Percentiles rank a stretch among this genome's conserved stretches.
Conservation (phyloP, 1,140 invertebrate species). For the Xylocopa sonorina region DNA sequence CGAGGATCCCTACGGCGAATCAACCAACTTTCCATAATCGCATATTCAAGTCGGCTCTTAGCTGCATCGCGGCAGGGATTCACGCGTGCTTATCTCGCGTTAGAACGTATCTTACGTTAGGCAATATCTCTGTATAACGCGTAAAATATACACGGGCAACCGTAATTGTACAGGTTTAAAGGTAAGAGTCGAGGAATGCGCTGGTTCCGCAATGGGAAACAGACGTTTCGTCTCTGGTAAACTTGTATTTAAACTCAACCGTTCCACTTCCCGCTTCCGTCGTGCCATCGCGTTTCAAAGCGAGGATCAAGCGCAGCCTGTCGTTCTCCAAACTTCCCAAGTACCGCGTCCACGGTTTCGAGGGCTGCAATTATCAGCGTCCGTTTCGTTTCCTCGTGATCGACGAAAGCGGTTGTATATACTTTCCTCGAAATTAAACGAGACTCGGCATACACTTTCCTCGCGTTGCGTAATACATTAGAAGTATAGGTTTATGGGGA, state of each 20-base stretch:
- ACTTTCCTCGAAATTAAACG: neutral
- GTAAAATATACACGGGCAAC: neutral
- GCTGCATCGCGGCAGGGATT: slow-evolving; percentile 24
- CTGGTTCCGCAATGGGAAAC: neutral
- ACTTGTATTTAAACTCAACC: neutral
- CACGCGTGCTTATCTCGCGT: slow-evolving; percentile 30
- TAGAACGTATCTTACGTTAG: neutral
- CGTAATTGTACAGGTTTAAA: slow-evolving; percentile 4
- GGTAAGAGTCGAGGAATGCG: neutral
- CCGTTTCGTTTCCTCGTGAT: neutral
- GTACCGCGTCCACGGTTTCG: neutral
- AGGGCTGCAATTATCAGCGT: neutral
- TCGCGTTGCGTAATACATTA: slow-evolving; percentile 14
- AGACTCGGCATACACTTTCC: slow-evolving; percentile 7
- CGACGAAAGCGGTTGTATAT: neutral
- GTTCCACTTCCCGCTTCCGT: neutral
- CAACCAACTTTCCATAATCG: slow-evolving; percentile 43
- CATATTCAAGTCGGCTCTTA: slow-evolving; percentile 4
- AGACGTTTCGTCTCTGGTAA: neutral
- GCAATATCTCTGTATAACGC: slow-evolving; percentile 10
- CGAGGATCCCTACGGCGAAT: slow-evolving; percentile 29
- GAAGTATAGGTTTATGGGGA: slow-evolving; percentile 11
- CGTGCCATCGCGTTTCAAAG: neutral
- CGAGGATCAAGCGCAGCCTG: no score
- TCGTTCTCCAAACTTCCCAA: neutral